phyloP scores from a whole-genome alignment of 2,113 vertebrate species.

The Camarhynchus parvulus region DNA sequence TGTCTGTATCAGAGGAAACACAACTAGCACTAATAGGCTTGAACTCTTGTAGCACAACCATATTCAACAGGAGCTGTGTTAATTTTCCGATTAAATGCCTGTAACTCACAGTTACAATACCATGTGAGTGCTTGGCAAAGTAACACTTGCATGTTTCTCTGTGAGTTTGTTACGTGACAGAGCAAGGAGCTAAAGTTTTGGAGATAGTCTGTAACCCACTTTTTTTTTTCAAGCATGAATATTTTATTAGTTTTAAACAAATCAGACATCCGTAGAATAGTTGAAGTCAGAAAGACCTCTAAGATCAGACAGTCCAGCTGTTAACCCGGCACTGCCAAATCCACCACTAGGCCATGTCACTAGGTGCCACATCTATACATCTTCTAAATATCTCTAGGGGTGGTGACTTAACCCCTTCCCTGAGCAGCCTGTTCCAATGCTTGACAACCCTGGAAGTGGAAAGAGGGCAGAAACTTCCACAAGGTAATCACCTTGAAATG shows the following conservation, averaged over 20 bases:
- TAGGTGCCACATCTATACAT: background rate
- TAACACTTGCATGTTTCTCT: background rate
- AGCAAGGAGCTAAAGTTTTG: background rate
- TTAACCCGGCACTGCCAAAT: background rate
- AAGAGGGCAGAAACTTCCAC: background rate
- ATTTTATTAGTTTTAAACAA: conserved; percentile 24
- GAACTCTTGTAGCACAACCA: background rate
- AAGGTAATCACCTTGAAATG: background rate
- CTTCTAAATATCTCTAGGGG: background rate
- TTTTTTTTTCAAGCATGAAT: background rate
- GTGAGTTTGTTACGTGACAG: background rate
- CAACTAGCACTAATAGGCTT: background rate
- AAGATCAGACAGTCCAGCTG: background rate
- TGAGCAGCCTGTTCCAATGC: background rate
- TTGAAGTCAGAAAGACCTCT: background rate
- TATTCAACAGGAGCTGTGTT: background rate
- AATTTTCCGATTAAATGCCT: background rate
- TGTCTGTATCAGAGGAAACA: background rate
- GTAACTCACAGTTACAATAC: background rate
- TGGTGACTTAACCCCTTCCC: background rate
- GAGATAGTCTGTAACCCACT: background rate
- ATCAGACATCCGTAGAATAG: background rate
- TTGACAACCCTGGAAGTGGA: background rate
- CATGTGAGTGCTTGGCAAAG: rapidly evolving
- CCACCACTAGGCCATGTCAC: background rate